Conservation (phyloP, 2,888 invertebrate genomes). For the Epinotia demarniana region DNA sequence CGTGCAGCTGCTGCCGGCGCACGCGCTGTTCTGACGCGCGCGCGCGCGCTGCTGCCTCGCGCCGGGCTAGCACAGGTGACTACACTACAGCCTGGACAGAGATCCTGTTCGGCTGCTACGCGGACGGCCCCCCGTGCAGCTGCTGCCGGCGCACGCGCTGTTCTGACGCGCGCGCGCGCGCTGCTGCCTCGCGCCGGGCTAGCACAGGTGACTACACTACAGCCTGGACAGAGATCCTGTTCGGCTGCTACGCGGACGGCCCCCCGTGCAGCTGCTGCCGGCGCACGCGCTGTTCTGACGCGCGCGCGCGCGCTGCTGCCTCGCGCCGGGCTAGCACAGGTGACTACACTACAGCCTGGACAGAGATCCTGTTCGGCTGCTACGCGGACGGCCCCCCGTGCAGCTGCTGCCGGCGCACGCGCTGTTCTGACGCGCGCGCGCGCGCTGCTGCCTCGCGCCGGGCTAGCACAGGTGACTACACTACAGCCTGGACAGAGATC, state of each 20-base stretch:
- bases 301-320: background rate
- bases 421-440: too few species aligned
- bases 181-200: constrained; percentile 38
- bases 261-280: background rate
- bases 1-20: too few species aligned
- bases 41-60: too few species aligned
- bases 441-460: background rate
- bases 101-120: constrained; percentile 52
- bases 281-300: background rate
- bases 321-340: constrained; percentile 7
- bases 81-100: too few species aligned
- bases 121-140: constrained; percentile 60
- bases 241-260: constrained; percentile 20
- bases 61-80: background rate
- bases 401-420: too few species aligned
- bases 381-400: constrained; percentile 50
- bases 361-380: constrained; percentile 83
- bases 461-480: background rate
- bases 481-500: too few species aligned
- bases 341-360: constrained; percentile 71
- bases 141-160: constrained; percentile 71
- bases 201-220: constrained; percentile 48
- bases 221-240: too few species aligned
- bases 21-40: too few species aligned
- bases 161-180: constrained; percentile 62